Base-by-base conservation (phyloP, 2,113 vertebrate genomes). In the Microtus oregoni region DNA sequence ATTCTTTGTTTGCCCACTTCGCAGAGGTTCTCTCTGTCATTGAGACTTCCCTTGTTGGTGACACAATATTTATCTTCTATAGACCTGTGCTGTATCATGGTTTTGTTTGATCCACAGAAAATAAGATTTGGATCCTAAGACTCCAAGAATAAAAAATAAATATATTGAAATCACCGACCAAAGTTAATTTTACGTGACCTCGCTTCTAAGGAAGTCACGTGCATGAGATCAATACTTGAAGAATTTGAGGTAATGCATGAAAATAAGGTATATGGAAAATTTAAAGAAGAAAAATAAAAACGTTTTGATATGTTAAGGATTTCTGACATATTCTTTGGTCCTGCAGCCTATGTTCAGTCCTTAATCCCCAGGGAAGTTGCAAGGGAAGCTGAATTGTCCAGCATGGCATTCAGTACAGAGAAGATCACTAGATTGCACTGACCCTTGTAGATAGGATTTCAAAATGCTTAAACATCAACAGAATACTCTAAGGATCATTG, bases 341-440 rank as follows among this genome's bases (percentile, higher is more conserved):
- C 61, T 58, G 32, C 14, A 47, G 35, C 65, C 55, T 73, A 32
- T 72, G 30, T 68, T 32, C 14, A 22, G 28, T 38, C 14, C 0
- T 65, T 30, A 13, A 17, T 1, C 4, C 61, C 5, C 32, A 38
- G 20, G 17, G n/a, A 38, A 5, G 32, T 11, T 65, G 83, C 68
- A 92, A 68, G n/a, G 50, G 67, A 65, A 9, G 67, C 19, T 15
- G 5, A 65, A 77, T 6, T 24, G 50, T 38, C 19, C 4, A 28
- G 4, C 11, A 47, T 1, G 52, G 41, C 0, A 0, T 12, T 24
- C 3, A 28, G 9, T 15, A 4, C 13, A 2, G 3, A 38, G 70
- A 1, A n/a, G 72, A 8, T 13, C 7, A 28, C 20, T 19, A 17
- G 5, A 6, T 0, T 58, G 30, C 7, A 28, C 24, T 73, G 28